A percentile compares a stretch with the other conserved stretches of the same genome.
Conservation (phyloP, 2,113 vertebrate species). For the Sander lucioperca region DNA sequence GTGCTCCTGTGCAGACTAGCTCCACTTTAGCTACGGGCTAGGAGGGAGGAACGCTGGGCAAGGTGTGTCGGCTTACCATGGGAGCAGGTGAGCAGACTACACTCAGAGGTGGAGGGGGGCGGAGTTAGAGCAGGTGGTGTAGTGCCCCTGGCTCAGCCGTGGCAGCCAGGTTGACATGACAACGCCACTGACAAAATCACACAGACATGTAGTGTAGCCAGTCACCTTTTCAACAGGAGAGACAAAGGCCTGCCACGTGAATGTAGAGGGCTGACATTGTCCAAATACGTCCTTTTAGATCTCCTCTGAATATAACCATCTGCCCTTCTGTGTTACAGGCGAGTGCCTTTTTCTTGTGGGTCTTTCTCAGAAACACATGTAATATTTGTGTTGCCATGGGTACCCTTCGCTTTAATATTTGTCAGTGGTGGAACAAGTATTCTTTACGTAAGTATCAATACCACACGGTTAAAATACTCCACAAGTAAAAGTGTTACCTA, state of each 20-base stretch:
- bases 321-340: neutral
- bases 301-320: slow-evolving; percentile 5
- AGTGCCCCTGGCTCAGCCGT: slow-evolving; percentile 21
- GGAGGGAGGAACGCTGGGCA: slow-evolving; percentile 54
- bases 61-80: slow-evolving; percentile 72
- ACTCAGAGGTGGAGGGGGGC: slow-evolving; percentile 38
- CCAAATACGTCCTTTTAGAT: slow-evolving; percentile 13
- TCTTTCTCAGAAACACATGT: slow-evolving; percentile 10
- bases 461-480: no score
- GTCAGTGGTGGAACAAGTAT: neutral
- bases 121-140: slow-evolving; percentile 58
- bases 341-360: neutral
- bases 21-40: slow-evolving; percentile 63
- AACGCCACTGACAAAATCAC: slow-evolving; percentile 34
- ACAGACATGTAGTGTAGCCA: slow-evolving; percentile 22
- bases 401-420: neutral
- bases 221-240: slow-evolving; percentile 39
- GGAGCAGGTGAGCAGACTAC: slow-evolving; percentile 70
- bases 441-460: neutral
- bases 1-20: slow-evolving; percentile 68
- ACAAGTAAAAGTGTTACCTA: no score
- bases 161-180: slow-evolving; percentile 23
- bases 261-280: slow-evolving; percentile 18
- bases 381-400: neutral
- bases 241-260: slow-evolving; percentile 47